These are phyloP conservation scores for Irena cyanogastra DNA, from an alignment of 2,113 vertebrate genomes.

Conservation along the genomic window DNA sequence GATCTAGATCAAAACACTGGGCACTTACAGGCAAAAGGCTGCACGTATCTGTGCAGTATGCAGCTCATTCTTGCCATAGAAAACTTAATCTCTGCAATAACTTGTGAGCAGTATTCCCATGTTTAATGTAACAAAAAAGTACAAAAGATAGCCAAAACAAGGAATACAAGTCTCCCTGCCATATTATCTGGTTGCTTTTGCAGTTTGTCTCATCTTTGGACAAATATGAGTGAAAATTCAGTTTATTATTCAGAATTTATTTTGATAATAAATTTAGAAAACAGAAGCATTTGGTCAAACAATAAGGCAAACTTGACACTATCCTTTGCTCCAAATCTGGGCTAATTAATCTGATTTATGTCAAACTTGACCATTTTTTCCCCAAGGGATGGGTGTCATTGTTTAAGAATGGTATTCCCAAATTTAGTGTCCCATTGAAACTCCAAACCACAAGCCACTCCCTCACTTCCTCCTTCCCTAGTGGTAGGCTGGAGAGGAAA, in stretches of 20 bases:
- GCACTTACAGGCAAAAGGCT: neutral
- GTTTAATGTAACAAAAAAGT: neutral
- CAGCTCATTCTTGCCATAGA: neutral
- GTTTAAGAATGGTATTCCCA: neutral
- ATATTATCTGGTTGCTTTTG: neutral
- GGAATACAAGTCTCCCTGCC: neutral
- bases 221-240: neutral
- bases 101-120: neutral
- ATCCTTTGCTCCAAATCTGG: neutral
- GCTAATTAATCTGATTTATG: neutral
- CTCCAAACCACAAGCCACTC: accelerated
- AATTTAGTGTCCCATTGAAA: neutral
- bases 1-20: neutral
- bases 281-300: neutral
- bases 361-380: neutral
- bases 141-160: neutral
- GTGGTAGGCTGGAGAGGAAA: neutral
- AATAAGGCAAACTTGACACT: neutral
- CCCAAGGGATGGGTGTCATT: neutral
- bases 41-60: neutral
- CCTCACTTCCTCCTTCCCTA: neutral
- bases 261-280: neutral
- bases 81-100: neutral
- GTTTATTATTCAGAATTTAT: neutral
- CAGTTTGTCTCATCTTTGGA: neutral